These are phyloP conservation scores for Platysteira castanea DNA, from an alignment of 2,113 vertebrate genomes.

Conservation along the genomic window DNA sequence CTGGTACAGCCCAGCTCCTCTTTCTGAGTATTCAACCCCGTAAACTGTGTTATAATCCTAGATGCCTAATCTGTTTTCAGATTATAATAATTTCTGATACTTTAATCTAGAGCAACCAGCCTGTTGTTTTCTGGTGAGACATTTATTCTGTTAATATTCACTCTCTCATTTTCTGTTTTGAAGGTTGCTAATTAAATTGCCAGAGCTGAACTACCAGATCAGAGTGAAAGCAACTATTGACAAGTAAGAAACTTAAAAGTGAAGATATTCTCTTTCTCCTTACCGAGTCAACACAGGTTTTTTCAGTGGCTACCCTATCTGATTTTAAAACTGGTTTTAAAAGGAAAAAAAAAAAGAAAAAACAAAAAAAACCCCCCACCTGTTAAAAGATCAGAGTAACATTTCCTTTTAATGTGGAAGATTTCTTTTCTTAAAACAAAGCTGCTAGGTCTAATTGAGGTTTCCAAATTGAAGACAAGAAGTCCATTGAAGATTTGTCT, in stretches of 20 bases:
- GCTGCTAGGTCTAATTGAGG: neutral
- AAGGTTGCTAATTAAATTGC: conserved; percentile 93
- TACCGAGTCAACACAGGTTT: neutral
- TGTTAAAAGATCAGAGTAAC: neutral
- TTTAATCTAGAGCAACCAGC: neutral
- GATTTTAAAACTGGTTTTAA: conserved; percentile 11
- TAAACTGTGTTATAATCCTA: neutral
- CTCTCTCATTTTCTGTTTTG: conserved; percentile 22
- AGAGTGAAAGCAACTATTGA: conserved; percentile 96
- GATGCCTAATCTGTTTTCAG: neutral
- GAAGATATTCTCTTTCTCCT: neutral
- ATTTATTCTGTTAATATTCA: neutral
- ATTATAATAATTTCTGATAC: neutral
- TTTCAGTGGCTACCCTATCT: neutral
- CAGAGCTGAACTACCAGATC: conserved; percentile 94
- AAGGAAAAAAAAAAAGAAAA: neutral
- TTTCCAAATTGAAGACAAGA: neutral
- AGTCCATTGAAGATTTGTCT: neutral
- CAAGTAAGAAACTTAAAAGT: conserved; percentile 81
- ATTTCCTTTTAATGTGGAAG: neutral
- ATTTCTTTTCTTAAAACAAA: neutral
- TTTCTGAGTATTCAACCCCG: neutral
- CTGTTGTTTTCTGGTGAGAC: neutral
- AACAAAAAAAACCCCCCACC: neutral
- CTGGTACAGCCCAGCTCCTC: neutral